Base-by-base conservation (phyloP, 2,113 vertebrate genomes). In the Pteruthius melanotis region DNA sequence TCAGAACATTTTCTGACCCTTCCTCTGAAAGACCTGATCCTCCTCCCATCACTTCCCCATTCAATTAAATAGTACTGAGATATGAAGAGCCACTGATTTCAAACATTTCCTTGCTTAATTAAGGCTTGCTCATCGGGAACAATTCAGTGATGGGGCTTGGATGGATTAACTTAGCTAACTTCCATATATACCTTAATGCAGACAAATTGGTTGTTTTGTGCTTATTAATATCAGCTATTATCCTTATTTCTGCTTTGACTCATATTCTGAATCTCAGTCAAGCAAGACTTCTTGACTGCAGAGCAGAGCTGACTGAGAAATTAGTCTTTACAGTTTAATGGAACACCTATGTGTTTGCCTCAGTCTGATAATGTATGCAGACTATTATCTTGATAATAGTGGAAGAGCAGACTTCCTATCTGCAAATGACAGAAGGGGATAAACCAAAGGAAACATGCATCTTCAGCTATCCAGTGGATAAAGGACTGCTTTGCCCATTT, bases 201-300 rank as follows among this genome's bases (percentile, higher is more conserved):
- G 63, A 90, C 33, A 91, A 93, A 74, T 77, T 70, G 71, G 42
- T 83, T 92, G 49, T 64, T 95, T 89, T 82, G 61, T 77, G 93
- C 84, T 59, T 72, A 70, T 21, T 94, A 94, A 66, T 87, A 79
- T 39, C 69, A 92, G 35, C 83, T 79, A 85, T 86, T 94, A 95
- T 47, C 79, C 87, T 94, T 81, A 89, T 76, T 91, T 94, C 84
- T 91, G 84, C 64, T 96, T 96, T 94, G 92, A 96, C 87, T 94
- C 89, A 88, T 70, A 87, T 40, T 83, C 79, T 90, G 60, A 93
- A 92, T 84, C 20, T 91, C 50, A 93, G 52, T 92, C 82, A 88
- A 94, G 94, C 68, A 83, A 94, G 89, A 66, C 33, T 85, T 85
- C 71, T 31, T 87, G 66, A 93, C 60, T 94, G 31, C 53, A 78